Percentiles rank a stretch among this genome's conserved stretches.
phyloP scores from a whole-genome alignment of 2,113 vertebrate species.

The Macrotis lagotis region DNA sequence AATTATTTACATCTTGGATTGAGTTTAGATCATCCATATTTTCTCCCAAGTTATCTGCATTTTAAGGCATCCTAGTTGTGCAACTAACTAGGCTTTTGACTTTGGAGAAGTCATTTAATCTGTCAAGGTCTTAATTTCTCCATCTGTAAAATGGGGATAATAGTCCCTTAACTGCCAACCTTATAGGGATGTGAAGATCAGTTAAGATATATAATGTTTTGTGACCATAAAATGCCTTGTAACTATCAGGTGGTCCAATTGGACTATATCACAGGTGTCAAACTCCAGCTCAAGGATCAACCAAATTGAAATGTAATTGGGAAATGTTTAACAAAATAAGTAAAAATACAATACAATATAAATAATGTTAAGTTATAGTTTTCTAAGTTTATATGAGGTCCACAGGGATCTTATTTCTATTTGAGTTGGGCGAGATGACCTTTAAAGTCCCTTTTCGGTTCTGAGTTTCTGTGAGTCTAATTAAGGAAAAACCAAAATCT shows the following conservation, averaged over 20 bases:
- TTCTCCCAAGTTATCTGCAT: background rate
- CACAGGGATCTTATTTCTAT: background rate
- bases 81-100: background rate
- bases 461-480: background rate
- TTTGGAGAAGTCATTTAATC: background rate
- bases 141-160: background rate
- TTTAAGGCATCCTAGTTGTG: background rate
- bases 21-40: background rate
- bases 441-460: background rate
- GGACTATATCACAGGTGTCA: background rate
- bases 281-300: background rate
- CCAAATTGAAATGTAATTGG: background rate
- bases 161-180: background rate
- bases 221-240: background rate
- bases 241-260: background rate
- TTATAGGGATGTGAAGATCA: background rate
- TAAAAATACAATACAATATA: background rate
- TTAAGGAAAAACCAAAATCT: background rate
- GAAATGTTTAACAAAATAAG: background rate
- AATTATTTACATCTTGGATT: background rate
- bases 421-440: background rate
- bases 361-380: background rate
- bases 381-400: background rate
- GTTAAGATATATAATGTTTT: background rate
- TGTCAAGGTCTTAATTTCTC: background rate